Percentiles rank a stretch among this genome's conserved stretches.
Evolutionary conservation across 2,113 vertebrate genomes (phyloP).

Genomic region (Serilophus lunatus): DNA sequence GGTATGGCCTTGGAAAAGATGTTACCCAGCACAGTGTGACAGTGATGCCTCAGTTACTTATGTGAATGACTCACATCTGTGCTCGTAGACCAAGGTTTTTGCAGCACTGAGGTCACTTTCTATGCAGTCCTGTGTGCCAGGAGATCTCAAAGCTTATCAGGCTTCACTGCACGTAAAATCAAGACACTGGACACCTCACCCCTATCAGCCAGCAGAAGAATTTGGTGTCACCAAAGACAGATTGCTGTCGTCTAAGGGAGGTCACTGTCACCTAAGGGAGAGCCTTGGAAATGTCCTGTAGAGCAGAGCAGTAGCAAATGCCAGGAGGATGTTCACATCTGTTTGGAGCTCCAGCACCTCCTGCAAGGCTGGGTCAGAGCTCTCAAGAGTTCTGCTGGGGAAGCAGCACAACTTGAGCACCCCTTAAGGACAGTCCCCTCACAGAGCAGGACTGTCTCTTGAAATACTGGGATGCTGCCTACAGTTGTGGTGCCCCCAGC

Average conservation of each 20-base stretch:
- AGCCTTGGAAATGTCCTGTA: fast-evolving
- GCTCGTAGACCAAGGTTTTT: background rate
- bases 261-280: background rate
- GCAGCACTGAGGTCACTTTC: background rate
- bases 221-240: background rate
- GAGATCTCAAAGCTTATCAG: background rate
- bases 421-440: background rate
- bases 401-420: fast-evolving
- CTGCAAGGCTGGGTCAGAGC: background rate
- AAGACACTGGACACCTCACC: background rate
- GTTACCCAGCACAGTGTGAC: background rate
- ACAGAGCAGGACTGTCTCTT: background rate
- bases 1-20: background rate
- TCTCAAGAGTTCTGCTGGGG: background rate
- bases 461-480: background rate
- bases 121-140: background rate
- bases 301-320: background rate
- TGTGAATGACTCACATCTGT: background rate
- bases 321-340: background rate
- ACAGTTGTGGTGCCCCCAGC: background rate
- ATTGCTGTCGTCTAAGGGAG: background rate
- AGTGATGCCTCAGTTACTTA: background rate
- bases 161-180: background rate
- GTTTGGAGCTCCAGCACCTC: background rate
- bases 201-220: background rate